Conservation (phyloP, 2,797 vertebrate species). For the Sphaeramia orbicularis region DNA sequence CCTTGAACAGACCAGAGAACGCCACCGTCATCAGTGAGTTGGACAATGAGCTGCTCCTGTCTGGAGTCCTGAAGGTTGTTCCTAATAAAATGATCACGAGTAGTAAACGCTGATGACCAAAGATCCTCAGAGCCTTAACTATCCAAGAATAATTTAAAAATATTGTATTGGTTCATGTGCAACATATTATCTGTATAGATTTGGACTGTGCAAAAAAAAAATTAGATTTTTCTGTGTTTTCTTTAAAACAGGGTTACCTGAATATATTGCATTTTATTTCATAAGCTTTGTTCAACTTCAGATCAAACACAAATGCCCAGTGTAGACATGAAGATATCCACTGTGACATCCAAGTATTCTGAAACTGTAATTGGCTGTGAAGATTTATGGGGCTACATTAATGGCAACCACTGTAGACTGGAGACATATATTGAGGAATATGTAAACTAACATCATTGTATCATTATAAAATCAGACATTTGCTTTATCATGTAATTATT, state of each 20-base stretch:
- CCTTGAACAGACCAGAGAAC: slow-evolving; percentile 96
- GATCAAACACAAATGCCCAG: not conserved
- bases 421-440: slow-evolving; percentile 19
- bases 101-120: slow-evolving; percentile 17
- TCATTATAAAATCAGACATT: slow-evolving; percentile 37
- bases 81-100: not conserved
- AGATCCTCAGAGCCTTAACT: not conserved
- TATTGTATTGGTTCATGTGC: not conserved
- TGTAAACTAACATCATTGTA: slow-evolving; percentile 1
- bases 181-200: not conserved
- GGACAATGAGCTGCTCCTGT: not conserved
- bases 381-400: slow-evolving; percentile 1
- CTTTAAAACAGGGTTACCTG: not conserved
- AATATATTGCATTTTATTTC: no score
- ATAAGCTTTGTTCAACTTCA: no score
- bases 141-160: not conserved
- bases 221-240: not conserved
- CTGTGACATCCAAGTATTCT: not conserved
- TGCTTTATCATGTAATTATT: slow-evolving; percentile 30
- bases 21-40: slow-evolving; percentile 94
- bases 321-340: not conserved
- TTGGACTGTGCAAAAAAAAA: not conserved
- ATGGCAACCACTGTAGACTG: slow-evolving; percentile 11
- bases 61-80: slow-evolving; percentile 15
- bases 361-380: not conserved